These are phyloP conservation scores for Lates japonicus DNA, from an alignment of 2,797 vertebrate genomes.

Conservation along the genomic window DNA sequence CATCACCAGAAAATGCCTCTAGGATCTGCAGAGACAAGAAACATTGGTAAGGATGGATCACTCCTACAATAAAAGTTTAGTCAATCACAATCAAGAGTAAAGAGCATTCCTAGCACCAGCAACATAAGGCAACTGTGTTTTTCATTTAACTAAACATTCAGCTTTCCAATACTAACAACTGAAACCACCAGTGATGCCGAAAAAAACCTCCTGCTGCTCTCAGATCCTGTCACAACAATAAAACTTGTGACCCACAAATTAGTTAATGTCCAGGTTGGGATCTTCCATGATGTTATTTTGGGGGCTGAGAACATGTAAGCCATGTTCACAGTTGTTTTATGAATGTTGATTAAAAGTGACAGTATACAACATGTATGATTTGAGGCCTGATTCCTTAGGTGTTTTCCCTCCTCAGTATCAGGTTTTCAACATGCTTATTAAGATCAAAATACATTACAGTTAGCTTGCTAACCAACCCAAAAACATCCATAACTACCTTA, in stretches of 20 bases:
- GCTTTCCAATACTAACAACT: conserved; percentile 37
- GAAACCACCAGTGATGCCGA: conserved; percentile 15
- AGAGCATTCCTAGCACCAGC: conserved; percentile 8
- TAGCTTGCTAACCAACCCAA: neutral
- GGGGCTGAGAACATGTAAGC: neutral
- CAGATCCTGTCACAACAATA: conserved; percentile 12
- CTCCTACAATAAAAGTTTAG: conserved; percentile 4
- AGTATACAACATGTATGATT: conserved; percentile 1
- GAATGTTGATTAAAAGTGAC: neutral
- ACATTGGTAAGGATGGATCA: conserved; percentile 32
- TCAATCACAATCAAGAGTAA: conserved; percentile 5
- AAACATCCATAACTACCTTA: conserved; percentile 87
- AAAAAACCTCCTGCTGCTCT: conserved; percentile 6
- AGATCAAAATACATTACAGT: neutral
- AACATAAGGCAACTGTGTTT: neutral
- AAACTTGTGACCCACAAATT: neutral
- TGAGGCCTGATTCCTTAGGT: too few species aligned
- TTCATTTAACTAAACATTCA: conserved; percentile 5
- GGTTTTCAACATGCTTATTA: neutral
- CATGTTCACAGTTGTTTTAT: neutral
- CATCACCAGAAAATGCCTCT: conserved; percentile 92
- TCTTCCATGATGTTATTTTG: conserved; percentile 2
- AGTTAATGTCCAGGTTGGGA: neutral
- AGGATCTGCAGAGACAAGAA: conserved; percentile 89
- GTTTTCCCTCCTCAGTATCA: neutral